phyloP scores from a whole-genome alignment of 2,797 vertebrate species.

The Chaetophractus vellerosus region DNA sequence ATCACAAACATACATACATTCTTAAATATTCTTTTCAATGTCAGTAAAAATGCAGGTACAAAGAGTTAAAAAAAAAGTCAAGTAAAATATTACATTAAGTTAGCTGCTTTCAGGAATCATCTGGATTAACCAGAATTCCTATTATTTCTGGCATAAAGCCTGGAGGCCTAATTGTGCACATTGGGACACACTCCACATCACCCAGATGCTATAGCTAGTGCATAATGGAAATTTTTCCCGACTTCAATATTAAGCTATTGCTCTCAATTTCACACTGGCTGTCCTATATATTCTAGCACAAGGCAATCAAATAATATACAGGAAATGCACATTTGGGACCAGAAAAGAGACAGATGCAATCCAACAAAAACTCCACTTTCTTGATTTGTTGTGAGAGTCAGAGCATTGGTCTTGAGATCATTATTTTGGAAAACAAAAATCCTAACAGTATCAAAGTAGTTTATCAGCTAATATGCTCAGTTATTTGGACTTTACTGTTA shows the following conservation, averaged over 20 bases:
- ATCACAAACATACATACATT: conserved; percentile 30
- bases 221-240: conserved; percentile 36
- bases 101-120: conserved; percentile 58
- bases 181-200: background rate
- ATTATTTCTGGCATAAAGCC: conserved; percentile 61
- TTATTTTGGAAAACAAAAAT: conserved; percentile 67
- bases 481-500: conserved; percentile 56
- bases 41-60: conserved; percentile 9
- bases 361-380: conserved; percentile 18
- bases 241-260: conserved; percentile 48
- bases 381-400: conserved; percentile 28
- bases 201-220: background rate
- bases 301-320: conserved; percentile 2
- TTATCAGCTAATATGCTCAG: conserved; percentile 61
- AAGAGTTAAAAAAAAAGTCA: background rate
- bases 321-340: background rate
- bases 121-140: conserved; percentile 64
- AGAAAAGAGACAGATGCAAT: background rate
- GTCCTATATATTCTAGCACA: background rate
- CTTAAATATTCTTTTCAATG: conserved; percentile 66
- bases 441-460: conserved; percentile 35
- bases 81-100: background rate
- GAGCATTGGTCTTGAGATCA: background rate
- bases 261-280: conserved; percentile 9
- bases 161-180: conserved; percentile 60